These are phyloP conservation scores for Lepidocyrtoides sp. DNA, from an alignment of 2,888 invertebrate genomes.

Conservation along the genomic window DNA sequence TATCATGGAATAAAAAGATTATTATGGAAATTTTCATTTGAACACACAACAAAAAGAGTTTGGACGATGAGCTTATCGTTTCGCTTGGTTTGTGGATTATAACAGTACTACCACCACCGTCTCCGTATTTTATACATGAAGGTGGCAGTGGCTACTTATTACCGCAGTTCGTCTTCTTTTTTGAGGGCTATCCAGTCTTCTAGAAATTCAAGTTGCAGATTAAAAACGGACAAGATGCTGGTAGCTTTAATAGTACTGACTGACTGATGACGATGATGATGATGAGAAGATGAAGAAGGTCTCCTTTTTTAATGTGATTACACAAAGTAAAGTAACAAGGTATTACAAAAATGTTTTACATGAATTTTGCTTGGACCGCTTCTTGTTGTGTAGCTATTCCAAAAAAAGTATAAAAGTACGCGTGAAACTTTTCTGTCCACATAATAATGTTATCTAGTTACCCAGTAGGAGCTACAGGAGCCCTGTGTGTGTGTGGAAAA, in stretches of 20 bases:
- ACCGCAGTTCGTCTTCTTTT: not conserved
- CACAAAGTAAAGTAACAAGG: conserved; percentile 8
- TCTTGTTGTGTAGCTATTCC: not conserved
- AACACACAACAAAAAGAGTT: conserved; percentile 43
- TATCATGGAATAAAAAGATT: conserved; percentile 50
- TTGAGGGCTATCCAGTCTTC: conserved; percentile 72
- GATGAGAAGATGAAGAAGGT: conserved; percentile 30
- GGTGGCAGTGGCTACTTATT: conserved; percentile 21
- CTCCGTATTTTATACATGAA: conserved; percentile 7
- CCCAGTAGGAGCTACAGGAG: not conserved
- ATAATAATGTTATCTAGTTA: conserved; percentile 21
- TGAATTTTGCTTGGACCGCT: not conserved
- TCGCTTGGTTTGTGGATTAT: not conserved
- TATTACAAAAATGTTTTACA: not conserved
- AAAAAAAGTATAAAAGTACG: conserved; percentile 61
- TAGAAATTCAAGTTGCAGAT: conserved; percentile 52
- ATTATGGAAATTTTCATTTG: conserved; percentile 63
- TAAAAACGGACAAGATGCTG: conserved; percentile 51
- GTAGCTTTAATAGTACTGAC: not conserved
- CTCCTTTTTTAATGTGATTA: conserved; percentile 23
- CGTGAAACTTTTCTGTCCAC: conserved; percentile 40
- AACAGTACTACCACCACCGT: conserved; percentile 5
- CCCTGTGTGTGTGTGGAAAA: conserved; percentile 12
- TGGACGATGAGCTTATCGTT: conserved; percentile 23
- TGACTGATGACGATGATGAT: not conserved